Evolutionary conservation across 1,140 invertebrate genomes (phyloP), one percentile per base, ranked within the genome.

Genomic region (Streblospio benedicti): DNA sequence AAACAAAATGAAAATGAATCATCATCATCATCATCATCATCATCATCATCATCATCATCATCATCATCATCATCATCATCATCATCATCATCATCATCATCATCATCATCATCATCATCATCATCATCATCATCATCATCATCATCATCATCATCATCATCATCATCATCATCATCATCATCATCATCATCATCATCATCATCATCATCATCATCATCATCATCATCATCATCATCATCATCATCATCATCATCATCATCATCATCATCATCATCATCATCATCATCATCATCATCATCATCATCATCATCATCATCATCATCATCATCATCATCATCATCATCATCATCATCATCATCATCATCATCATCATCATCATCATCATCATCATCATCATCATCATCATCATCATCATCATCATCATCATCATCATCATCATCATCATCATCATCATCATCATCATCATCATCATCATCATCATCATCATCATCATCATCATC

Each of bases 371-470:
- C 3, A 20, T 2, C 43, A 4, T 45, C 18, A 18, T 51, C 18
- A 2, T 18, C 3, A 4, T 51, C 45, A 27, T 51, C 18, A 4
- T 51, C 18, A 18, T 4, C 49, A 51, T 51, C 49, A 18, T 51
- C 49, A 27, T 51, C 49, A 51, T 51, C 49, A 18, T 51, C 49
- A 51, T 51, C 49, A 27, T 51, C 49, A 51, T 51, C 49, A 23
- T 51, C 49, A 51, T 51, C 49, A 18, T 51, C 49, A 51, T 51
- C 49, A 23, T 51, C 49, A 51, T 51, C 49, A 18, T 51, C 49
- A 51, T 51, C 49, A 27, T 51, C 49, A 23, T 51, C 49, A 23
- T 51, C 49, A 23, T 2, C 49, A 23, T 18, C 49, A 23, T 51
- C 50, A 14, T 52, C 50, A 52, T 52, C 23, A 52, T 52, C 23